These are phyloP conservation scores for Python bivittatus DNA, from an alignment of 2,113 vertebrate genomes.

Conservation along the genomic window DNA sequence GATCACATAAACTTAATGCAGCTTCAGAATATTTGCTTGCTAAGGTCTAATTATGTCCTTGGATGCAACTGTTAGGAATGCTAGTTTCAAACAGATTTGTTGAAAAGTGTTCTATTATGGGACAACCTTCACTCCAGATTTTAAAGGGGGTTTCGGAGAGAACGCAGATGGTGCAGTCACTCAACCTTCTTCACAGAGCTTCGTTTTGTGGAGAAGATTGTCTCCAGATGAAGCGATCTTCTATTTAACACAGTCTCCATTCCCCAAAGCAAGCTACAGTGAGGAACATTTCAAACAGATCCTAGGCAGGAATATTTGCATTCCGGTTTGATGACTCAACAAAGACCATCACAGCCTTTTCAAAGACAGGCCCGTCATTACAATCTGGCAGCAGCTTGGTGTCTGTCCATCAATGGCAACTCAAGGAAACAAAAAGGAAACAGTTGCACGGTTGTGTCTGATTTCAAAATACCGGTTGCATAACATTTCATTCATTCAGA, in stretches of 20 bases:
- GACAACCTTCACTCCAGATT: background rate
- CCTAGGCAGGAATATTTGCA: background rate
- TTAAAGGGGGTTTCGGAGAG: background rate
- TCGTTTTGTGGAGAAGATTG: background rate
- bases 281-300: background rate
- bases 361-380: background rate
- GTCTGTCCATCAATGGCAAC: background rate
- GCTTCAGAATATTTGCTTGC: slow-evolving; percentile 57
- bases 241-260: background rate
- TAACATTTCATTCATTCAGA: slow-evolving; percentile 52
- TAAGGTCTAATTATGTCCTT: slow-evolving; percentile 58
- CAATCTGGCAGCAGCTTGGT: background rate
- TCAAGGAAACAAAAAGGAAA: slow-evolving; percentile 44
- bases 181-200: background rate
- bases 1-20: slow-evolving; percentile 40
- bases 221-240: background rate
- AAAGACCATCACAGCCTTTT: background rate
- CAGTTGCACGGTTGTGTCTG: slow-evolving; percentile 38
- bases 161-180: background rate
- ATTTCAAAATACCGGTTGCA: slow-evolving; percentile 58
- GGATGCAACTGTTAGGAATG: slow-evolving; percentile 40
- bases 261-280: background rate
- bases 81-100: slow-evolving; percentile 41
- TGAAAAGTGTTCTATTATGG: slow-evolving; percentile 20
- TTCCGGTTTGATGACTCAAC: background rate